A percentile compares a stretch with the other conserved stretches of the same genome.
These are phyloP conservation scores for Diploptera punctata DNA, from an alignment of 2,888 invertebrate genomes.

Conservation along the genomic window DNA sequence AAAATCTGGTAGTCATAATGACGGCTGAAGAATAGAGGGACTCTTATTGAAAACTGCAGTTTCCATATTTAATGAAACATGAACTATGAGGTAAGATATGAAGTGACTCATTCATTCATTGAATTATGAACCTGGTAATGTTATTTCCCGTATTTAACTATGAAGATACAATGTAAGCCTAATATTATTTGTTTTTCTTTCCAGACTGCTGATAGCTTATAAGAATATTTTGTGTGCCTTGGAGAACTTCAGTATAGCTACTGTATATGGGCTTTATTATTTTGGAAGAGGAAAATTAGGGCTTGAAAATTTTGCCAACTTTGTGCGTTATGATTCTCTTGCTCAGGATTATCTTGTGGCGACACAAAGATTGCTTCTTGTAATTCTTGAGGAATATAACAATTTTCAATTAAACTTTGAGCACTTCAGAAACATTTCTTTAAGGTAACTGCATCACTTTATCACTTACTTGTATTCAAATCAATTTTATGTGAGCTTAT, in stretches of 20 bases:
- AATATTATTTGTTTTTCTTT: conserved; percentile 17
- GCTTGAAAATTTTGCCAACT: conserved; percentile 51
- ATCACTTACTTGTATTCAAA: no score
- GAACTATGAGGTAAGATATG: no score
- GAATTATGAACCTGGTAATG: no score
- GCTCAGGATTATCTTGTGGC: conserved; percentile 55
- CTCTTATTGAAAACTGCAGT: no score
- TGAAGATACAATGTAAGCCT: no score
- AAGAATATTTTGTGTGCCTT: conserved; percentile 56
- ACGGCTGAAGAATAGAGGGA: no score
- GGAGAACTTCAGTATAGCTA: conserved; percentile 56
- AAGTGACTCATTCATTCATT: no score
- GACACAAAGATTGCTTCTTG: conserved; percentile 53
- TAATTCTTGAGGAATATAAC: conserved; percentile 35
- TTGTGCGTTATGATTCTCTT: conserved; percentile 53
- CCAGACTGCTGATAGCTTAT: conserved; percentile 55
- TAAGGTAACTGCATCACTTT: no score
- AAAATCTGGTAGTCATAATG: no score
- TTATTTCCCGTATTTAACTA: no score
- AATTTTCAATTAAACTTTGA: neutral
- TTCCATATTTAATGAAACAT: no score
- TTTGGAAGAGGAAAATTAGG: conserved; percentile 51
- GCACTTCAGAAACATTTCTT: neutral
- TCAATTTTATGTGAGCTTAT: no score
- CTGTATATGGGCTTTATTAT: conserved; percentile 55